Percentiles rank a stretch among this genome's conserved stretches.
phyloP scores from a whole-genome alignment of 2,113 vertebrate species.

The Probosciger aterrimus region DNA sequence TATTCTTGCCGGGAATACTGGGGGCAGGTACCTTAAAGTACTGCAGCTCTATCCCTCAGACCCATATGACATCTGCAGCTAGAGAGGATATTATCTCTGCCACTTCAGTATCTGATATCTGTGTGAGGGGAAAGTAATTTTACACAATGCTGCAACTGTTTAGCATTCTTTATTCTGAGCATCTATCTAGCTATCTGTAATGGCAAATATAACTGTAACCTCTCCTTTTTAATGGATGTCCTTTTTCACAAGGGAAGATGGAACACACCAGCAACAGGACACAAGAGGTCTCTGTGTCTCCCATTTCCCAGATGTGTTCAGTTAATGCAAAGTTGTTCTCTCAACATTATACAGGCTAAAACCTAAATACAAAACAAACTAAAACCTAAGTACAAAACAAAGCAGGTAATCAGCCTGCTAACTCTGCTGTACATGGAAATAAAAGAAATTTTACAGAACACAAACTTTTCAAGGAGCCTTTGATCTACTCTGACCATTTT shows the following conservation, averaged over 20 bases:
- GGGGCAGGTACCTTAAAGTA: neutral
- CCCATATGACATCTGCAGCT: accelerated
- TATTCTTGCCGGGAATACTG: neutral
- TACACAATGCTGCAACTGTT: neutral
- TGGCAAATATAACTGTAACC: neutral
- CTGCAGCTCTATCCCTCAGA: neutral
- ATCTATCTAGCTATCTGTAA: neutral
- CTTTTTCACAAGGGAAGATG: neutral
- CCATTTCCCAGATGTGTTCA: neutral
- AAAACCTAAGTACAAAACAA: neutral
- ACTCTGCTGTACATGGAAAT: neutral
- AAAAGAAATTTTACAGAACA: neutral
- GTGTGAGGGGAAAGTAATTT: neutral
- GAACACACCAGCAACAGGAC: neutral
- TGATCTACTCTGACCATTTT: neutral
- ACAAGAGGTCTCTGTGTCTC: neutral
- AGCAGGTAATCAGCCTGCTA: neutral
- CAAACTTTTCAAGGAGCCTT: neutral
- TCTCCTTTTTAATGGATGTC: neutral
- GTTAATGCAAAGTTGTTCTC: neutral
- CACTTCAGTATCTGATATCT: neutral
- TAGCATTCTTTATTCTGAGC: neutral
- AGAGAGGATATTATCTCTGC: neutral
- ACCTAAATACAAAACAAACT: neutral
- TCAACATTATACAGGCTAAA: neutral